These are phyloP conservation scores for Machimus atricapillus DNA, from an alignment of 2,888 invertebrate genomes.

Conservation along the genomic window DNA sequence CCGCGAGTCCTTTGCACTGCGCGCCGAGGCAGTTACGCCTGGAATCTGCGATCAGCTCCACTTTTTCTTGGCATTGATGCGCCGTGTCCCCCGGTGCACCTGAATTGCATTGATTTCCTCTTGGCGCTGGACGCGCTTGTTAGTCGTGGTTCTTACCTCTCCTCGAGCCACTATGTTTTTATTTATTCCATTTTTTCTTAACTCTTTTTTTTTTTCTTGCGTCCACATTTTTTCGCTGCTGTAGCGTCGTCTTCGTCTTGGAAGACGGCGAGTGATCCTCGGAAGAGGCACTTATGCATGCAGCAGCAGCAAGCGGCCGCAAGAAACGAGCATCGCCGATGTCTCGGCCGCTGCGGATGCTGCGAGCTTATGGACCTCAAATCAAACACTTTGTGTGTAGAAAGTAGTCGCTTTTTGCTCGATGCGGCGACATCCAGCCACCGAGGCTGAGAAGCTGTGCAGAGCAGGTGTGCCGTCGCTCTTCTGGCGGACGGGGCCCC, in stretches of 20 bases:
- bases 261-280: constrained; percentile 14
- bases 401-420: constrained; percentile 24
- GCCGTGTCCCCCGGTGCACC: background rate
- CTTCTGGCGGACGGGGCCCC: background rate
- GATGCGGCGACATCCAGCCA: constrained; percentile 6
- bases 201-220: background rate
- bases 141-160: constrained; percentile 14
- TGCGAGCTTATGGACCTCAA: constrained; percentile 24
- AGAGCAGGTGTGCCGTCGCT: constrained; percentile 17
- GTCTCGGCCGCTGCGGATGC: background rate
- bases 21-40: constrained; percentile 22
- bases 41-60: constrained; percentile 35
- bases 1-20: constrained; percentile 34
- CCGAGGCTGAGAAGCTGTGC: background rate
- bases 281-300: constrained; percentile 22
- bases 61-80: constrained; percentile 30
- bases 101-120: constrained; percentile 34
- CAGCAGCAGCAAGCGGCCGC: background rate
- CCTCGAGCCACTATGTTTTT: background rate
- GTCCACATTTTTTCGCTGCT: background rate
- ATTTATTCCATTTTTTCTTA: background rate
- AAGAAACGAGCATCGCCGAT: constrained; percentile 4
- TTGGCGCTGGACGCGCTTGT: constrained; percentile 6
- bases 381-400: constrained; percentile 33
- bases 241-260: background rate